Base-by-base conservation (phyloP, 2,888 invertebrate genomes). In the Plebejus argus region DNA sequence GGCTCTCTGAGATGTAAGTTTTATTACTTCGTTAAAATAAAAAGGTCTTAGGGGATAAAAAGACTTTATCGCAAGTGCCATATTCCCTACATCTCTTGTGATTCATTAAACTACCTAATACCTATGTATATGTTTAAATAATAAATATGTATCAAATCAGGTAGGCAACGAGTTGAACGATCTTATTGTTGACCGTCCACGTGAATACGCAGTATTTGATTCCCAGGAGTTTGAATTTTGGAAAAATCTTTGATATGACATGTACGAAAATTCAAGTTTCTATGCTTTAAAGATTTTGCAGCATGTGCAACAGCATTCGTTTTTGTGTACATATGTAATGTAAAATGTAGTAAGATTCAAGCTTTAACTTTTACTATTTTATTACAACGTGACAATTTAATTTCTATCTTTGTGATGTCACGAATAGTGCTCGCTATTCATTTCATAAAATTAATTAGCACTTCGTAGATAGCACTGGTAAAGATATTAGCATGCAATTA, bases 401-500 rank as follows among this genome's bases (percentile, higher is more conserved):
- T 66, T 66, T 61, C 23, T 66, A 66, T 28, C 28, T 66, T 28
- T 15, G 12, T 61, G 61, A 28, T 5, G 66, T 66, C 66, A 28
- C 61, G 66, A 66, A 61, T 20, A 28, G 66, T 66, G 66, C 66
- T 72, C 39, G 20, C 39, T 72, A 71, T 71, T 39, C 39, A 71
- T 39, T 39, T 39, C 10, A 39, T 39, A 20, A 39, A 45, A 20
- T 72, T 39, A 39, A 71, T 45, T 20, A 72, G 15, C 45, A 20
- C 35, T 39, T 3, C 12, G 71, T 72, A 49, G 28, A 61, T 76
- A 28, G 66, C 66, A 15, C 78, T 76, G 77, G 75, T 78, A 80
- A 75, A 23, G 76, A 74, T 79, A 79, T 80, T 80, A 80, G 80
- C 70, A 77, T 74, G 79, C 81, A 81, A 81, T 81, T 80, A 81